These are phyloP conservation scores for Nomada ferruginata DNA, from an alignment of 2,888 invertebrate genomes.

Conservation along the genomic window DNA sequence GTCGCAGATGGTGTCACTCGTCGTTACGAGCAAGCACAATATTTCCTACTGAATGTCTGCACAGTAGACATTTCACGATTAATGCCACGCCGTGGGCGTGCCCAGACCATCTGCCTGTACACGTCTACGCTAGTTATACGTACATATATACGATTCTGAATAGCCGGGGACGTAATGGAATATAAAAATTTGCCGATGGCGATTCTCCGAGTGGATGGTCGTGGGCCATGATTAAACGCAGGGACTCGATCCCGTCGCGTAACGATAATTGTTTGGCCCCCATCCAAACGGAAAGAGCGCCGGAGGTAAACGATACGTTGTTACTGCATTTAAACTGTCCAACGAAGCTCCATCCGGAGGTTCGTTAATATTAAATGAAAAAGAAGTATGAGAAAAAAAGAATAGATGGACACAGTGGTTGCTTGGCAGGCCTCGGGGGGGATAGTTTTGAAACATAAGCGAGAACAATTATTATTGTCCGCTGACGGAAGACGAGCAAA, in stretches of 20 bases:
- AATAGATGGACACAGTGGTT: not conserved
- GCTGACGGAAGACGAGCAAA: conserved; percentile 12
- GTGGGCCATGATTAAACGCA: conserved; percentile 43
- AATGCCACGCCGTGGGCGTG: conserved; percentile 39
- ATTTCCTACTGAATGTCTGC: conserved; percentile 37
- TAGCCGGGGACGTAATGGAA: conserved; percentile 45
- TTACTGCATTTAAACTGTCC: conserved; percentile 40
- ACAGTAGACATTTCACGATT: conserved; percentile 45
- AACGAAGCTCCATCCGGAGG: conserved; percentile 13
- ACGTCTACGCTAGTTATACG: not conserved
- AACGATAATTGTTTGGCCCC: conserved; percentile 58
- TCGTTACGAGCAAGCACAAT: conserved; percentile 54
- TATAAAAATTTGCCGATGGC: conserved; percentile 52
- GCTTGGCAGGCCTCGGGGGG: not conserved
- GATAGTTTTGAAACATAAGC: not conserved
- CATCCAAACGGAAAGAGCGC: conserved; percentile 28
- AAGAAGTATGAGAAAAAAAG: not conserved
- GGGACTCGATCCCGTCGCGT: conserved; percentile 37
- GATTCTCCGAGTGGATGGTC: conserved; percentile 13
- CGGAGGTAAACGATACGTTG: conserved; percentile 45
- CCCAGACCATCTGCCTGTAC: not conserved
- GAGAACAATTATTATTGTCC: too few species aligned
- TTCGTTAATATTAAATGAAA: conserved; percentile 32
- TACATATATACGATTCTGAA: not conserved
- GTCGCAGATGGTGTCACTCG: conserved; percentile 60